Evolutionary conservation across 2,797 vertebrate genomes (phyloP).

Genomic region (Triplophysa yarkandensis): DNA sequence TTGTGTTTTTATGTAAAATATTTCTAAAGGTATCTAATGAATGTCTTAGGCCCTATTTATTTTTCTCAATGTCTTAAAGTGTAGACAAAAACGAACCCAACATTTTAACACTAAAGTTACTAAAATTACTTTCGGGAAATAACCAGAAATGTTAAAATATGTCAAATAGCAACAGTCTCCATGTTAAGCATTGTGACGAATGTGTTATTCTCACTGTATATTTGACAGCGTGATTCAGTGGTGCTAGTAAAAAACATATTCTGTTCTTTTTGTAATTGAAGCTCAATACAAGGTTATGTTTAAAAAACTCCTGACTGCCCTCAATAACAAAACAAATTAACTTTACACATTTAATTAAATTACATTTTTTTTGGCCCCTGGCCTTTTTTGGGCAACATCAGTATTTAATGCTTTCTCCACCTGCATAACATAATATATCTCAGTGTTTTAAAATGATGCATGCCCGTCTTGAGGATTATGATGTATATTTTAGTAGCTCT

Average conservation of each 20-base stretch:
- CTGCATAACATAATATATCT: slow-evolving; percentile 73
- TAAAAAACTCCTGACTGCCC: neutral
- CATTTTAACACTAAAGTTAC: slow-evolving; percentile 1
- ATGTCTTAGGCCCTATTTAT: slow-evolving; percentile 78
- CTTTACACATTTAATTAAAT: slow-evolving; percentile 63
- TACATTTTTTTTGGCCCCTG: slow-evolving; percentile 53
- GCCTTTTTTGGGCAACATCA: slow-evolving; percentile 68
- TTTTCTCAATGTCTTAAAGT: slow-evolving; percentile 61
- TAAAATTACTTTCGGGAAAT: neutral
- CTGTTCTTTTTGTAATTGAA: slow-evolving; percentile 33
- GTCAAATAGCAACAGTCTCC: neutral
- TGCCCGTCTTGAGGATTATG: slow-evolving; percentile 73
- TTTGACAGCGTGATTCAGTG: slow-evolving; percentile 13
- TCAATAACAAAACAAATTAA: slow-evolving; percentile 42
- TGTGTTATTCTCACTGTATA: neutral
- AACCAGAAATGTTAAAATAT: neutral
- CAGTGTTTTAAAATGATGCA: slow-evolving; percentile 72
- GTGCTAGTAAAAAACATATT: slow-evolving; percentile 18
- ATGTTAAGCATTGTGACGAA: neutral
- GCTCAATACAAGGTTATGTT: slow-evolving; percentile 34
- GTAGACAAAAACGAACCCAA: slow-evolving; percentile 30
- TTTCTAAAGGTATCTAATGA: slow-evolving; percentile 63
- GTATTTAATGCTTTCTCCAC: slow-evolving; percentile 77
- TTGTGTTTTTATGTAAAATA: slow-evolving; percentile 69
- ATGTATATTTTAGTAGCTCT: slow-evolving; percentile 62